Evolutionary conservation across 1,140 invertebrate species (phyloP), one percentile per base, ranked within the genome.

Genomic region (Hypothenemus hampei): DNA sequence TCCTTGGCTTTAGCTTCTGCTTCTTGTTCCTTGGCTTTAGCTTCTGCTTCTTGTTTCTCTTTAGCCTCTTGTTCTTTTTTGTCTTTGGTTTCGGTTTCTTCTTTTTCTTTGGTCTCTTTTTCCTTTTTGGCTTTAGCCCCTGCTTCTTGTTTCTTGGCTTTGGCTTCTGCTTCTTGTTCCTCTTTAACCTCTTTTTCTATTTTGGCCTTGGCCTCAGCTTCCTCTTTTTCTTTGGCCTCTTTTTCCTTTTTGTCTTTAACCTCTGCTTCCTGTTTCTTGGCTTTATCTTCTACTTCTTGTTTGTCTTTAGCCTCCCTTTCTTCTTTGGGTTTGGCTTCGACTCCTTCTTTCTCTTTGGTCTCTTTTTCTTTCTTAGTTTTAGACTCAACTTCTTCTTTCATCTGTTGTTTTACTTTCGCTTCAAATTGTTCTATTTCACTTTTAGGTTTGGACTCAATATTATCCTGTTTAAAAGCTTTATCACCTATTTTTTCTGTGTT

Each of bases 21-120:
- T 31, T 62, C 56, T 39, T 64, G 50, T 37, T 61, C 1, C 35
- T 3, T 7, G 11, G 35, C 15, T 41, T 21, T 41, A n/a, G 39
- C 48, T 59, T 67, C 45, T 40, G 53, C 51, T 51, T 58, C 58
- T n/a, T n/a, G n/a, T n/a, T n/a, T n/a, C n/a, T n/a, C n/a, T n/a
- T n/a, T n/a, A n/a, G n/a, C n/a, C 55, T 59, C 43, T 57, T 63
- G 58, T 54, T 45, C 40, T 1, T 10, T 57, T 50, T 35, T 53
- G 10, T 16, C 3, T 19, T 13, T 36, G 7, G 29, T 33, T 11
- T 48, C 46, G 6, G 33, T 8, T 18, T 29, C 43, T 46, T 13
- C n/a, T 6, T 26, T 46, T 18, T 46, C 31, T 18, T 46, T 29
- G 11, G 46, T 49, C 50, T 39, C 37, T 37, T 58, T 26, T 39